Conservation (phyloP, 2,113 vertebrate species). For the Mustela nigripes region DNA sequence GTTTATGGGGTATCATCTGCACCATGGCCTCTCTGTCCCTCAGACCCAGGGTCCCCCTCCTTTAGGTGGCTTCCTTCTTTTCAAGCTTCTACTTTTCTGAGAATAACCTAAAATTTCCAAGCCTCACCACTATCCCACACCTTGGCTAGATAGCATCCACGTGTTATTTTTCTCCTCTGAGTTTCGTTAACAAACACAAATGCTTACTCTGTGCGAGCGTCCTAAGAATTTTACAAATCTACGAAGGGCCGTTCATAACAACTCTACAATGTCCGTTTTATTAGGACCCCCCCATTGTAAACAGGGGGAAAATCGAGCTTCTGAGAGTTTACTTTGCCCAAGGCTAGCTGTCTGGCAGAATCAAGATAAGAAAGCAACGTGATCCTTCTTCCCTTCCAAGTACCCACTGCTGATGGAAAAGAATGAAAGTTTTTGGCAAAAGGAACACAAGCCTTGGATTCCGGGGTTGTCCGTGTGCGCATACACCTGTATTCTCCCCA, state of each 20-base stretch:
- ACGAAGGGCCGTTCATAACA: not conserved
- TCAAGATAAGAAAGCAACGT: not conserved
- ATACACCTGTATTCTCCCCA: not conserved
- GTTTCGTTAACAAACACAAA: not conserved
- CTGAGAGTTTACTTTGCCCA: not conserved
- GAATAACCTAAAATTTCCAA: not conserved
- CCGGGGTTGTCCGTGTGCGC: accelerated
- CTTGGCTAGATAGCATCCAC: not conserved
- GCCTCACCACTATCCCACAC: too few species aligned
- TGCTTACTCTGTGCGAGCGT: not conserved
- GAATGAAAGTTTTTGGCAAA: not conserved
- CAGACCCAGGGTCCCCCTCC: too few species aligned
- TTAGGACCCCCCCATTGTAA: not conserved
- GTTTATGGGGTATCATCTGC: not conserved
- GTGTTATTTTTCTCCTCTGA: not conserved
- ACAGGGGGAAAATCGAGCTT: not conserved
- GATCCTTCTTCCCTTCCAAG: not conserved
- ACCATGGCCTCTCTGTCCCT: not conserved
- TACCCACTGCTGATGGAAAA: not conserved
- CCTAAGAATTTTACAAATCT: not conserved
- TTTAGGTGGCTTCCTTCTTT: not conserved
- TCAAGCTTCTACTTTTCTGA: not conserved
- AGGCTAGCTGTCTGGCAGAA: not conserved
- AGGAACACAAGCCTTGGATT: not conserved
- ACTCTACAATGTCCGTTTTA: not conserved